Evolutionary conservation across 2,888 invertebrate genomes (phyloP).

Genomic region (Troides oblongomaculatus): DNA sequence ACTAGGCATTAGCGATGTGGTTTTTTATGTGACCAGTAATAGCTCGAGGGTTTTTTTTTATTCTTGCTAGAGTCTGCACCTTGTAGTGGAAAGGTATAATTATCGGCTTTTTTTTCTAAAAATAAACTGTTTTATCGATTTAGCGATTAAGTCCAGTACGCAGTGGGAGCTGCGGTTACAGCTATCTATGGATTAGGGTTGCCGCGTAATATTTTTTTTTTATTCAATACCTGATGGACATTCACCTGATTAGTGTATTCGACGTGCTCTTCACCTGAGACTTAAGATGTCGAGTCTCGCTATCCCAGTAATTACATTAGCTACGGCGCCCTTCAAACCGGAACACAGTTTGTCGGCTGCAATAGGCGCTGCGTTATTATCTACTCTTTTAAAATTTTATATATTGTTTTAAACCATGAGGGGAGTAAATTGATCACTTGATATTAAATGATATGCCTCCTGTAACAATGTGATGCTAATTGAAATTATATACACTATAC

Average conservation of each 20-base stretch:
- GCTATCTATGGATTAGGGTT: conserved; percentile 27
- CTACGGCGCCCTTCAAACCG: too few relatives aligned
- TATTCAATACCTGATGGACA: neutral
- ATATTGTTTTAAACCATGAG: too few relatives aligned
- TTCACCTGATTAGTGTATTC: neutral
- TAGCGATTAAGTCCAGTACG: conserved; percentile 31
- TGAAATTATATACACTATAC: too few relatives aligned
- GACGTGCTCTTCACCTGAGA: too few relatives aligned
- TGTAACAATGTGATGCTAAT: too few relatives aligned
- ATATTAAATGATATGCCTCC: too few relatives aligned
- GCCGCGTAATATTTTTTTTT: neutral
- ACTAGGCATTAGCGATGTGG: conserved; percentile 20
- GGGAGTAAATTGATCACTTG: too few relatives aligned
- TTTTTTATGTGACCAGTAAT: conserved; percentile 28
- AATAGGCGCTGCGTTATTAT: too few relatives aligned
- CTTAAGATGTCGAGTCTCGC: too few relatives aligned
- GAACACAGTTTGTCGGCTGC: too few relatives aligned
- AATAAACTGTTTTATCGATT: conserved; percentile 32
- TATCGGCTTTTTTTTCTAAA: conserved; percentile 23
- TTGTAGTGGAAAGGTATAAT: conserved; percentile 29
- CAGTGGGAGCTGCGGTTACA: conserved; percentile 33
- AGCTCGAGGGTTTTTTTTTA: conserved; percentile 23
- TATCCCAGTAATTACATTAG: too few relatives aligned
- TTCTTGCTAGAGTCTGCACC: conserved; percentile 17
- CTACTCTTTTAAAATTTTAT: too few relatives aligned